A percentile compares a stretch with the other conserved stretches of the same genome.
phyloP scores from a whole-genome alignment of 2,888 invertebrate species.

The Perizoma affinitatum region DNA sequence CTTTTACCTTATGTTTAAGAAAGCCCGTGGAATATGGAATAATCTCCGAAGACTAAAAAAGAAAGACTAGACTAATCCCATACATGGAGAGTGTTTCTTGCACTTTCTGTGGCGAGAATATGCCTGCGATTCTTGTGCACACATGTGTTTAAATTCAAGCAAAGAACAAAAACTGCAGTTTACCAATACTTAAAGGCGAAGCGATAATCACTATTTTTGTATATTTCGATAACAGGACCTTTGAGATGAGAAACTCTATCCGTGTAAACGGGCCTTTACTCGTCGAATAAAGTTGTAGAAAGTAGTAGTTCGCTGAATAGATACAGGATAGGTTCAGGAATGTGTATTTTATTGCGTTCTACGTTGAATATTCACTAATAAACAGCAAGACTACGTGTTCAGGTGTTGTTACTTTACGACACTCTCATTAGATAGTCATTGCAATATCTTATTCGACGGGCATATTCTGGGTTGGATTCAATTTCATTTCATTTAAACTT shows the following conservation, averaged over 20 bases:
- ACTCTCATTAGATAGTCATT: conserved; percentile 43
- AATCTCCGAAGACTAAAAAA: too few species aligned
- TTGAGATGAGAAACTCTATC: not conserved
- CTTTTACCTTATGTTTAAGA: too few species aligned
- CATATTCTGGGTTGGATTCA: conserved; percentile 5
- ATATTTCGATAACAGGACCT: too few species aligned
- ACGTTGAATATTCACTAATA: conserved; percentile 37
- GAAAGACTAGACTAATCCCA: too few species aligned
- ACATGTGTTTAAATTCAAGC: too few species aligned
- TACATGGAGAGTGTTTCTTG: too few species aligned
- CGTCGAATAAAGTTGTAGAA: conserved; percentile 12
- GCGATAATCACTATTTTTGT: too few species aligned
- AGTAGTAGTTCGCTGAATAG: conserved; percentile 9
- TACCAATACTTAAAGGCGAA: too few species aligned
- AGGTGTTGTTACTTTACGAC: conserved; percentile 40
- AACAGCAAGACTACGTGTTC: conserved; percentile 31
- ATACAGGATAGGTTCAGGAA: conserved; percentile 10
- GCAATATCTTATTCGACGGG: conserved; percentile 32
- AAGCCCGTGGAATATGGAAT: too few species aligned
- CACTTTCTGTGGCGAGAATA: too few species aligned
- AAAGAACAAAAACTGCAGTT: too few species aligned
- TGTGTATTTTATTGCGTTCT: conserved; percentile 22
- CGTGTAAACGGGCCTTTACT: not conserved
- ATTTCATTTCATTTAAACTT: not conserved
- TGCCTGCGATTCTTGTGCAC: too few species aligned